Conservation (phyloP, 2,797 vertebrate genomes). For the Semotilus atromaculatus region DNA sequence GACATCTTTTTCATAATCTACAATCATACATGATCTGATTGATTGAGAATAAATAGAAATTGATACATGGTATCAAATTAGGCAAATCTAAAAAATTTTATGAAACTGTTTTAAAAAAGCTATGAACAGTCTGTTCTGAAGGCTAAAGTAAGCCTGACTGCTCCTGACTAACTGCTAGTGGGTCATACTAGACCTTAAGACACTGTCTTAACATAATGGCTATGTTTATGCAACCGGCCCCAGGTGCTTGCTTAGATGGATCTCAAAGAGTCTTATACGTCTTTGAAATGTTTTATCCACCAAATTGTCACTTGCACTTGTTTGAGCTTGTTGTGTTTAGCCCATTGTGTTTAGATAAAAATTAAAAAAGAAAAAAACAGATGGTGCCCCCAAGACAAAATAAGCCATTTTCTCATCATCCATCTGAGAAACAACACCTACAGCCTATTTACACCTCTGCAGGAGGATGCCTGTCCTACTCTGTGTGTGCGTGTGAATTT, state of each 20-base stretch:
- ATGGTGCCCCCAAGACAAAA: conserved; percentile 49
- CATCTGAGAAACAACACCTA: conserved; percentile 59
- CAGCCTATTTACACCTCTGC: conserved; percentile 68
- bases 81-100: no score
- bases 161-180: no score
- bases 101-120: no score
- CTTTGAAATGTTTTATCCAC: conserved; percentile 12
- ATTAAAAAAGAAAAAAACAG: conserved; percentile 14
- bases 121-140: no score
- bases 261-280: neutral
- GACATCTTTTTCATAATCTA: no score
- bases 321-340: conserved; percentile 39
- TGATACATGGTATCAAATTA: no score
- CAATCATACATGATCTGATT: no score
- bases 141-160: no score
- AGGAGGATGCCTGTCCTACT: conserved; percentile 51
- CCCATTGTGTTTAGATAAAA: conserved; percentile 42
- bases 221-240: no score
- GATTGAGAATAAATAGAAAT: no score
- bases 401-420: conserved; percentile 60
- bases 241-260: neutral
- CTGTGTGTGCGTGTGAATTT: conserved; percentile 32
- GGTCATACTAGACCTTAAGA: no score
- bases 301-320: conserved; percentile 33
- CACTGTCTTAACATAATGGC: no score